Conservation (phyloP, 1,140 invertebrate species). For the Chionoecetes opilio region DNA sequence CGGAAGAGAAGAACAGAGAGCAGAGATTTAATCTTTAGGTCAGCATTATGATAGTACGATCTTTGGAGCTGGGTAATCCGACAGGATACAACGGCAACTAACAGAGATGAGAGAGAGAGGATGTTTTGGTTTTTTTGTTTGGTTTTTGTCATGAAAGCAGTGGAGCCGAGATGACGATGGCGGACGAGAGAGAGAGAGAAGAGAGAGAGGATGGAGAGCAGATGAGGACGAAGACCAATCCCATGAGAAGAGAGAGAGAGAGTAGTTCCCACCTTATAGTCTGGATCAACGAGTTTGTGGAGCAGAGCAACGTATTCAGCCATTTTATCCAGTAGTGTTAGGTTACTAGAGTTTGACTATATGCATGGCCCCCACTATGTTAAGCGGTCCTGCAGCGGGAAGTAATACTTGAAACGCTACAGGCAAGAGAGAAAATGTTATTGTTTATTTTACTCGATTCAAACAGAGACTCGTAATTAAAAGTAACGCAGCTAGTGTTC, state of each 20-base stretch:
- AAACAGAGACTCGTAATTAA: neutral
- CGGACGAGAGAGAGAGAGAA: too few relatives aligned
- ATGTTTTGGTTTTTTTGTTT: too few relatives aligned
- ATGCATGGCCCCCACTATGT: neutral
- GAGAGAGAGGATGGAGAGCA: too few relatives aligned
- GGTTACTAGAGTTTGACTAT: neutral
- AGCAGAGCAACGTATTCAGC: slow-evolving; percentile 18
- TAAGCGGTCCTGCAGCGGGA: neutral
- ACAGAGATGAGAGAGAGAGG: too few relatives aligned
- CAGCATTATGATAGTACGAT: too few relatives aligned
- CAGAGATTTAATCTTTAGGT: too few relatives aligned
- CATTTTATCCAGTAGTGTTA: too few relatives aligned
- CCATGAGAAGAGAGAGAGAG: neutral
- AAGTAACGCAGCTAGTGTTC: neutral
- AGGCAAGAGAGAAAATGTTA: neutral
- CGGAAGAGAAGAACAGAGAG: neutral
- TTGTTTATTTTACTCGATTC: slow-evolving; percentile 13
- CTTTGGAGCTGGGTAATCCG: too few relatives aligned
- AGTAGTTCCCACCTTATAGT: neutral
- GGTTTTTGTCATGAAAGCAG: too few relatives aligned
- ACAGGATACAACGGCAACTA: too few relatives aligned
- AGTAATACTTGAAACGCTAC: neutral
- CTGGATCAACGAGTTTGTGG: neutral
- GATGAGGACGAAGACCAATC: too few relatives aligned
- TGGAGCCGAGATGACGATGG: too few relatives aligned